phyloP scores from a whole-genome alignment of 2,888 invertebrate species.

The Belgica antarctica region DNA sequence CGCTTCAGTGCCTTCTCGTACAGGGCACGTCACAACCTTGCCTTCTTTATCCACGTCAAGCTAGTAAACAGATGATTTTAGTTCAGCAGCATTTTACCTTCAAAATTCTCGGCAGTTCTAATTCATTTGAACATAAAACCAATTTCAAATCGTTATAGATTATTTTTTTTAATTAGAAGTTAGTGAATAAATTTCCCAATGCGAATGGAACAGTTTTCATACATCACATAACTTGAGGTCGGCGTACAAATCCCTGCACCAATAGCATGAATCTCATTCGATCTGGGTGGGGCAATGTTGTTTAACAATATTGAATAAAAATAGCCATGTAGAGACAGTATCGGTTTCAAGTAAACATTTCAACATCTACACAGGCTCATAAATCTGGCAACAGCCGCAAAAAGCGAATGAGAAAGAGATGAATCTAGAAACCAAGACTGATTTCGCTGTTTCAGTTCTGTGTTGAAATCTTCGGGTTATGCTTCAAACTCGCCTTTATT shows the following conservation, averaged over 20 bases:
- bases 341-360: not conserved
- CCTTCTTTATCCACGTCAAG: too few species aligned
- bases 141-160: too few species aligned
- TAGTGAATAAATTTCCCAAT: too few species aligned
- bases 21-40: constrained; percentile 22
- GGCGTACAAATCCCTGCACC: not conserved
- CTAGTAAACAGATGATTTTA: too few species aligned
- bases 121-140: too few species aligned
- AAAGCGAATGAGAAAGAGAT: constrained; percentile 10
- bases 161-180: too few species aligned
- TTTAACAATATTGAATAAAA: not conserved
- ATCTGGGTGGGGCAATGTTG: constrained; percentile 23
- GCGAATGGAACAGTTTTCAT: too few species aligned
- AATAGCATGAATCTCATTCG: constrained; percentile 6
- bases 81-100: too few species aligned
- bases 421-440: constrained; percentile 6
- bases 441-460: not conserved
- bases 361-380: not conserved
- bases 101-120: too few species aligned
- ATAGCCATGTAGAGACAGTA: constrained; percentile 6
- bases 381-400: constrained; percentile 31
- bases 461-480: constrained; percentile 1
- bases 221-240: not conserved
- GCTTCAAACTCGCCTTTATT: not conserved
- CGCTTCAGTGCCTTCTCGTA: not conserved